phyloP scores from a whole-genome alignment of 1,140 invertebrate species.

The Lordiphosa collinella region DNA sequence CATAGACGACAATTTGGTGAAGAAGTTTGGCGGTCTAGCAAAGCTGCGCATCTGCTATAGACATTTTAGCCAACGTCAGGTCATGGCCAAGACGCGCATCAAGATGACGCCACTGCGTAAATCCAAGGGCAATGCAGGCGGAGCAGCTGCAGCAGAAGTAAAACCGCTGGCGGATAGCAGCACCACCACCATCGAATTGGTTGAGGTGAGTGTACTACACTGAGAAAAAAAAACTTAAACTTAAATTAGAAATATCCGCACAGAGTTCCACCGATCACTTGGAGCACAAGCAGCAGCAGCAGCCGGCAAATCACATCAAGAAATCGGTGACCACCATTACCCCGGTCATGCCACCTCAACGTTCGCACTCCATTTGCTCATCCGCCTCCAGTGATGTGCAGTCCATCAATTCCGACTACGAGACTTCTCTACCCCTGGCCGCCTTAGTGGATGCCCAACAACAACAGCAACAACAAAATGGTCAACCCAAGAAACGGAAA shows the following conservation, averaged over 20 bases:
- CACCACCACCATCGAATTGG: slow-evolving; percentile 46
- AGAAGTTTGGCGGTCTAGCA: slow-evolving; percentile 54
- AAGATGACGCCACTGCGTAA: slow-evolving; percentile 70
- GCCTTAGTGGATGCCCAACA: slow-evolving; percentile 19
- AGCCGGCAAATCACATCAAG: not conserved
- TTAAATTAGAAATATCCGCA: too few relatives aligned
- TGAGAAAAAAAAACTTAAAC: too few relatives aligned
- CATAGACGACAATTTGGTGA: slow-evolving; percentile 42
- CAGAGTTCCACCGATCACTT: too few relatives aligned
- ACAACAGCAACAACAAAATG: too few relatives aligned
- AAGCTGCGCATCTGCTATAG: slow-evolving; percentile 65
- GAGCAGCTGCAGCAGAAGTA: slow-evolving; percentile 1
- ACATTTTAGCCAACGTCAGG: slow-evolving; percentile 53
- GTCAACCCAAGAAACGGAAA: slow-evolving; percentile 19
- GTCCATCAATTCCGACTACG: slow-evolving; percentile 59
- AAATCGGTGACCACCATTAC: slow-evolving; percentile 33
- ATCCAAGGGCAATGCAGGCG: slow-evolving; percentile 36
- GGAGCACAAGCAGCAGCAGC: too few relatives aligned
- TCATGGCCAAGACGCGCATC: slow-evolving; percentile 75
- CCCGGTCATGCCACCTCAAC: slow-evolving; percentile 45
- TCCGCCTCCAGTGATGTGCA: slow-evolving; percentile 68
- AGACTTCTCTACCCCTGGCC: slow-evolving; percentile 41
- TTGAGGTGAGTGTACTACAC: slow-evolving; percentile 25
- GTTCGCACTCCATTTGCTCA: slow-evolving; percentile 70
- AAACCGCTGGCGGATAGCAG: not conserved